Evolutionary conservation across 2,888 invertebrate genomes (phyloP).

Genomic region (Pristionchus arcanus): DNA sequence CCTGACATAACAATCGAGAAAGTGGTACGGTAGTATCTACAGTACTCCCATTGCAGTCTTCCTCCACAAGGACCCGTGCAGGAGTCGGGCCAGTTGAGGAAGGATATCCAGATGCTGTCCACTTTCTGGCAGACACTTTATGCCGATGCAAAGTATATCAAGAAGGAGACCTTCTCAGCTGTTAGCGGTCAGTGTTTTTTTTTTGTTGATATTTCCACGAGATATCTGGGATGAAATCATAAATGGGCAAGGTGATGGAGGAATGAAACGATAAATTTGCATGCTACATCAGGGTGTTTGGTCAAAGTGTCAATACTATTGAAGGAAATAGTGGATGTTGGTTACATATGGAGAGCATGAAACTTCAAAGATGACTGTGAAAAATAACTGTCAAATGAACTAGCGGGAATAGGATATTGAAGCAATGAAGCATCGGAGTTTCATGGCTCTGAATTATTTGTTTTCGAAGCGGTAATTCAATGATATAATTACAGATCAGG

Average conservation of each 20-base stretch:
- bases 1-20: not conserved
- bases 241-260: not conserved
- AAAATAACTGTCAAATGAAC: too few species aligned
- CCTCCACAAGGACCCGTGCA: slow-evolving; percentile 91
- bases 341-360: not conserved
- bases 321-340: not conserved
- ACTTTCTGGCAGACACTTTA: slow-evolving; percentile 97
- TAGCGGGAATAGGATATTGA: too few species aligned
- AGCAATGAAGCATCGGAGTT: not conserved
- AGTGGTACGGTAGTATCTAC: not conserved
- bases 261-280: not conserved
- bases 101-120: slow-evolving; percentile 91
- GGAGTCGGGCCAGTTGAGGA: slow-evolving; percentile 86
- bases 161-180: slow-evolving; percentile 71
- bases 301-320: not conserved
- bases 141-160: slow-evolving; percentile 82
- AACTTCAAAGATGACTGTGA: not conserved
- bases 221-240: too few species aligned
- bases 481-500: not conserved
- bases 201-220: too few species aligned
- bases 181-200: slow-evolving; percentile 56
- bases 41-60: slow-evolving; percentile 59
- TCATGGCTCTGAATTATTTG: not conserved
- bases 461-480: too few species aligned
- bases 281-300: not conserved